Percentiles rank a stretch among this genome's conserved stretches.
Evolutionary conservation across 2,888 invertebrate genomes (phyloP).

Genomic region (Cybosia mesomella): DNA sequence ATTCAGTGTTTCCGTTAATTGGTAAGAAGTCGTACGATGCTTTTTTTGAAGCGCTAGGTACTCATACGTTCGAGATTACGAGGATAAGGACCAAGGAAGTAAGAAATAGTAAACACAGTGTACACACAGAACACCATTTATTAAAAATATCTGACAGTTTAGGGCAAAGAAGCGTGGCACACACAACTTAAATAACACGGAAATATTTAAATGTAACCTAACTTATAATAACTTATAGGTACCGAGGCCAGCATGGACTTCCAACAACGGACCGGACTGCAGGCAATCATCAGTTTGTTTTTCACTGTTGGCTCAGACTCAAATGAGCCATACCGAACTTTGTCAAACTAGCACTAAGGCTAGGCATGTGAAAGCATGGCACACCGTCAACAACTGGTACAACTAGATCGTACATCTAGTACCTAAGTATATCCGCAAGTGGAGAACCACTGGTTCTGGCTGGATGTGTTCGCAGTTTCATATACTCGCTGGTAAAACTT

Average conservation of each 20-base stretch:
- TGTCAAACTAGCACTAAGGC: background rate
- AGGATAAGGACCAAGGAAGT: background rate
- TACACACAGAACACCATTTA: slow-evolving; percentile 61
- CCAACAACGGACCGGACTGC: background rate
- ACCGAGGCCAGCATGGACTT: slow-evolving; percentile 3
- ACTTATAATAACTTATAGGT: slow-evolving; percentile 16
- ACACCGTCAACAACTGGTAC: background rate
- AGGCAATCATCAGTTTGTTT: background rate
- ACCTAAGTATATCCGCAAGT: background rate
- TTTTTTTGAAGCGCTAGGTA: too few species aligned
- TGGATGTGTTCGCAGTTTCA: background rate
- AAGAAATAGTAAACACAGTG: slow-evolving; percentile 22
- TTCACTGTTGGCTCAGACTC: background rate
- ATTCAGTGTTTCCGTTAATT: too few species aligned
- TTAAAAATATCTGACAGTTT: slow-evolving; percentile 46
- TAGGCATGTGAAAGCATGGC: background rate
- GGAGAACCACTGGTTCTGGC: background rate
- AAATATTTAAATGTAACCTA: slow-evolving; percentile 23
- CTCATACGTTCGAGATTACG: background rate
- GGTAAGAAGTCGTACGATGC: too few species aligned
- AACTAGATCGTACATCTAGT: background rate
- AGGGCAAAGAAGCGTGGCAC: slow-evolving; percentile 36
- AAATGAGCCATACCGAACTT: background rate
- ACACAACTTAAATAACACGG: slow-evolving; percentile 32
- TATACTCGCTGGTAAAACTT: background rate